phyloP scores from a whole-genome alignment of 2,797 vertebrate species.

The Carcharodon carcharias region DNA sequence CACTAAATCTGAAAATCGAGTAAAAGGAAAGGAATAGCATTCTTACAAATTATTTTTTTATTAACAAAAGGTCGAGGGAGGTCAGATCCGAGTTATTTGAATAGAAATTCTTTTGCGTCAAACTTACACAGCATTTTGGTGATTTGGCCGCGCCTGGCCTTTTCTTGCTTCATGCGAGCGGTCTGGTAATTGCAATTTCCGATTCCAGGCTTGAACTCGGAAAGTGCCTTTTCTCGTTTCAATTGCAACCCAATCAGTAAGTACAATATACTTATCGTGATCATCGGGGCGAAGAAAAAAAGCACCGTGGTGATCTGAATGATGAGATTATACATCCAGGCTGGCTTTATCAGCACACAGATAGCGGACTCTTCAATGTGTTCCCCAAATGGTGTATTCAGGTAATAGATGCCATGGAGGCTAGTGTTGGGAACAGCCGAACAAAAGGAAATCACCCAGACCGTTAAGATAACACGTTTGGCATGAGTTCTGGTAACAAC shows the following conservation, averaged over 20 bases:
- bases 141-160: slow-evolving; percentile 73
- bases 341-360: slow-evolving; percentile 69
- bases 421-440: slow-evolving; percentile 88
- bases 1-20: background rate
- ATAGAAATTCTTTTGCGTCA: background rate
- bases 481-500: slow-evolving; percentile 75
- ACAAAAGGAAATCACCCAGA: slow-evolving; percentile 75
- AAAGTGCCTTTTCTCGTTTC: slow-evolving; percentile 66
- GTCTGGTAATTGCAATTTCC: slow-evolving; percentile 53
- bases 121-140: slow-evolving; percentile 96
- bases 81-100: background rate
- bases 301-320: slow-evolving; percentile 78
- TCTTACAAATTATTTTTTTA: background rate
- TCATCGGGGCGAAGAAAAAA: slow-evolving; percentile 87
- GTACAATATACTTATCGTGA: slow-evolving; percentile 78
- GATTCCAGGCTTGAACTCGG: slow-evolving; percentile 54
- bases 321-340: slow-evolving; percentile 76
- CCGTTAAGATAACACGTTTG: slow-evolving; percentile 68
- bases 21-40: too few relatives aligned
- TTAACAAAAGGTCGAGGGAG: background rate
- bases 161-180: slow-evolving; percentile 57
- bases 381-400: slow-evolving; percentile 52
- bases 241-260: slow-evolving; percentile 79
- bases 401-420: slow-evolving; percentile 68
- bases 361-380: slow-evolving; percentile 63